phyloP scores from a whole-genome alignment of 1,140 invertebrate genomes.

The Nasonia vitripennis region DNA sequence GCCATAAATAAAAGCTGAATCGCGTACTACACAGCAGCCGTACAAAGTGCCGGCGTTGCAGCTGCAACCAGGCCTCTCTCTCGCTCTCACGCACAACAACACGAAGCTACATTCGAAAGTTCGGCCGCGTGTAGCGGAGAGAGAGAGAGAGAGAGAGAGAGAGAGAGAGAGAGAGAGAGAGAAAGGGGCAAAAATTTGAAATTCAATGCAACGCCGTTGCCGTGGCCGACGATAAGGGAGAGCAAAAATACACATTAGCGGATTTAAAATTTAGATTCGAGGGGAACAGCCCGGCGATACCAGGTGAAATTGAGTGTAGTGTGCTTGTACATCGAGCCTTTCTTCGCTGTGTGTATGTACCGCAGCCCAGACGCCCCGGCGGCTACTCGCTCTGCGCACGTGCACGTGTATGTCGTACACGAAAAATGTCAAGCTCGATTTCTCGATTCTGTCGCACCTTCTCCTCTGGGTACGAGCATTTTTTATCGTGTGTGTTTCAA shows the following conservation, averaged over 20 bases:
- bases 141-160: conserved; percentile 66
- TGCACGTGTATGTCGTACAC: neutral
- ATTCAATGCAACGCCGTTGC: conserved; percentile 66
- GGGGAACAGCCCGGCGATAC: conserved; percentile 9
- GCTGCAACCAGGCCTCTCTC: neutral
- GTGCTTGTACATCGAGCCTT: conserved; percentile 24
- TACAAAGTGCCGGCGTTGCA: conserved; percentile 30
- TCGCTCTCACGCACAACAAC: neutral
- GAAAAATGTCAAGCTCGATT: conserved; percentile 30
- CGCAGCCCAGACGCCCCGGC: neutral
- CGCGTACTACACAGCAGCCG: conserved; percentile 51
- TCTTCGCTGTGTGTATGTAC: neutral
- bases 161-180: conserved; percentile 66
- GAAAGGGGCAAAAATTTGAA: conserved; percentile 68
- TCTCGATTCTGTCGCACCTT: neutral
- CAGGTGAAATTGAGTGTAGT: conserved; percentile 56
- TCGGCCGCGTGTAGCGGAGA: conserved; percentile 61
- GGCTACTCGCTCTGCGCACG: no score
- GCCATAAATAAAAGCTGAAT: conserved; percentile 68
- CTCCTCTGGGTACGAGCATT: neutral
- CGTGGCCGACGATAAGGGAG: conserved; percentile 61
- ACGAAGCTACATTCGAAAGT: conserved; percentile 1
- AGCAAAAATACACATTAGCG: conserved; percentile 74
- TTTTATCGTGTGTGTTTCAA: neutral
- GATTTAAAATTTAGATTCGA: conserved; percentile 73